phyloP scores from a whole-genome alignment of 2,888 invertebrate genomes.

The Amitus sp. region DNA sequence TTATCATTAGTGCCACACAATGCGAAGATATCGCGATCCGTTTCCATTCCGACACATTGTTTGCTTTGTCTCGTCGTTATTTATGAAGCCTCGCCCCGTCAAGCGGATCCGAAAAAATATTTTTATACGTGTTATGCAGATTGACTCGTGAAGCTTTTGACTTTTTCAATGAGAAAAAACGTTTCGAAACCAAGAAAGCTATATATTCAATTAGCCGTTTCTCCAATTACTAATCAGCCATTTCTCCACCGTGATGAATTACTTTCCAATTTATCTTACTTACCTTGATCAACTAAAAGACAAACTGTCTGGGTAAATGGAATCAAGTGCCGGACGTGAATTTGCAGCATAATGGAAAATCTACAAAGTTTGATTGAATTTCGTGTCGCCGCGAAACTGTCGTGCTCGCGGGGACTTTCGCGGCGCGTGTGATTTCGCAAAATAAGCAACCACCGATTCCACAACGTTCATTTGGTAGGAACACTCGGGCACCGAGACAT shows the following conservation, averaged over 20 bases:
- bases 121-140: neutral
- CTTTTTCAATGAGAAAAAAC: too few relatives aligned
- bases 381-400: constrained; percentile 33
- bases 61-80: neutral
- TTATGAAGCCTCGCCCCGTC: neutral
- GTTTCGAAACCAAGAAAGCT: too few relatives aligned
- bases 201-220: too few relatives aligned
- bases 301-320: constrained; percentile 43
- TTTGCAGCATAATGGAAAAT: constrained; percentile 57
- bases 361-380: constrained; percentile 56
- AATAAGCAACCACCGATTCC: constrained; percentile 30
- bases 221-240: too few relatives aligned
- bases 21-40: constrained; percentile 6
- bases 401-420: constrained; percentile 35
- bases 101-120: neutral
- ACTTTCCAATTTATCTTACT: constrained; percentile 14
- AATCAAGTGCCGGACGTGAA: constrained; percentile 51
- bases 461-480: constrained; percentile 20
- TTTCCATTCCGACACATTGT: neutral
- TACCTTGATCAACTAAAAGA: constrained; percentile 18
- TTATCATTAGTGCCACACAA: constrained; percentile 23
- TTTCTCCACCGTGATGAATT: constrained; percentile 1
- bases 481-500: constrained; percentile 27
- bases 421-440: constrained; percentile 4
- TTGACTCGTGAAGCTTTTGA: too few relatives aligned